Conservation (phyloP, 53 echinoderm and acorn worm species). For the Glandiceps talaboti region DNA sequence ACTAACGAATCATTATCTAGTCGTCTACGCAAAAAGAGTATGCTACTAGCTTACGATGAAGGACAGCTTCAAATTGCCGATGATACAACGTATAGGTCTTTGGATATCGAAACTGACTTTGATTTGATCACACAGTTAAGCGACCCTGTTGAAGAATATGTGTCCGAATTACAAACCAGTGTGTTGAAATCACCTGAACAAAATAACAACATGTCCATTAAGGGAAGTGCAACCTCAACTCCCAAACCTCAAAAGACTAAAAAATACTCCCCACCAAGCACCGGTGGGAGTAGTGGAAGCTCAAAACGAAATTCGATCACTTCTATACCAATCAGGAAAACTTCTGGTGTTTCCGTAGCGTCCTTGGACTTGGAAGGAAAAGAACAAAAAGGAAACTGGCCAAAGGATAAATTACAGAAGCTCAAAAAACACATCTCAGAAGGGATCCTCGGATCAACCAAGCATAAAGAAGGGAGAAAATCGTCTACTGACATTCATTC, state of each 20-base stretch:
- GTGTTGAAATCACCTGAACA: neutral
- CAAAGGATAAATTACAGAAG: neutral
- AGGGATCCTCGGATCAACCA: neutral
- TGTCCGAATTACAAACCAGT: neutral
- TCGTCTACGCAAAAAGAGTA: slow-evolving; percentile 55
- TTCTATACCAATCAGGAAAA: neutral
- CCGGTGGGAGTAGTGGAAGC: neutral
- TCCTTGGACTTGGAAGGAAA: neutral
- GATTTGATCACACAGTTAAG: slow-evolving; percentile 59
- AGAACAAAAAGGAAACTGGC: neutral
- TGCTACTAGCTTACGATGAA: slow-evolving; percentile 74
- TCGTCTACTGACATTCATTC: neutral
- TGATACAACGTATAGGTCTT: slow-evolving; percentile 30
- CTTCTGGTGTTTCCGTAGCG: neutral
- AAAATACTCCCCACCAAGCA: neutral
- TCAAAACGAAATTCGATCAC: neutral
- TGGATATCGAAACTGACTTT: slow-evolving; percentile 56
- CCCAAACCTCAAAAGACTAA: neutral
- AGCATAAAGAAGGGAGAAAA: neutral
- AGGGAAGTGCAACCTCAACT: neutral
- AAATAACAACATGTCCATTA: neutral
- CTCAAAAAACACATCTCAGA: neutral
- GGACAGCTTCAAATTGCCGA: slow-evolving; percentile 68
- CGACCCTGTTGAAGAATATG: slow-evolving; percentile 56
- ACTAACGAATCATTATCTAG: slow-evolving; percentile 11